Evolutionary conservation across 1,140 invertebrate species (phyloP).

Genomic region (Drosophila varians): DNA sequence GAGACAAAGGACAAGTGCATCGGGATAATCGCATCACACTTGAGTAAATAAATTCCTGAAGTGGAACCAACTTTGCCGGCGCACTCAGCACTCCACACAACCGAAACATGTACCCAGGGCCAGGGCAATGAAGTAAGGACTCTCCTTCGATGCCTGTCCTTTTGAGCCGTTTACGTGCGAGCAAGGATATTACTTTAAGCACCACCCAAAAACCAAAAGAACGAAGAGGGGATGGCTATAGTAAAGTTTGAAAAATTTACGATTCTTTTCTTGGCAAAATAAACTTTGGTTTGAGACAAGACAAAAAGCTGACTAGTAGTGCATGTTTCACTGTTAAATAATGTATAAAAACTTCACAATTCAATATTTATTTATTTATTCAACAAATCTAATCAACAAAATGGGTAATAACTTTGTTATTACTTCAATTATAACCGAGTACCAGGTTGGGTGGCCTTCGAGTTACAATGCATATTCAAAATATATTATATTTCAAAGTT

Average conservation of each 20-base stretch:
- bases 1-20: slow-evolving; percentile 74
- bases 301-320: no score
- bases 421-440: no score
- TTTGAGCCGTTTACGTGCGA: slow-evolving; percentile 29
- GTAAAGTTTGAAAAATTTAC: neutral
- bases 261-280: neutral
- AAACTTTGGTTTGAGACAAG: no score
- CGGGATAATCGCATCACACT: slow-evolving; percentile 78
- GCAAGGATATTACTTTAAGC: slow-evolving; percentile 10
- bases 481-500: no score
- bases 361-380: no score
- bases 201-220: neutral
- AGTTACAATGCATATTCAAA: no score
- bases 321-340: no score
- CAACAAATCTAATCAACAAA: no score
- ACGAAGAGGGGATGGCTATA: neutral
- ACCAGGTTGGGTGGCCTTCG: no score
- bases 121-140: slow-evolving; percentile 19
- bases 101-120: slow-evolving; percentile 45
- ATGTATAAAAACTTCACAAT: no score
- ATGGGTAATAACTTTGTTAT: no score
- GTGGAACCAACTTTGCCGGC: slow-evolving; percentile 58
- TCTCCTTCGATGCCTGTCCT: slow-evolving; percentile 6
- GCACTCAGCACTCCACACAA: slow-evolving; percentile 38
- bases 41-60: slow-evolving; percentile 80